phyloP scores from a whole-genome alignment of 2,797 vertebrate genomes.

The Ispidina lecontei region DNA sequence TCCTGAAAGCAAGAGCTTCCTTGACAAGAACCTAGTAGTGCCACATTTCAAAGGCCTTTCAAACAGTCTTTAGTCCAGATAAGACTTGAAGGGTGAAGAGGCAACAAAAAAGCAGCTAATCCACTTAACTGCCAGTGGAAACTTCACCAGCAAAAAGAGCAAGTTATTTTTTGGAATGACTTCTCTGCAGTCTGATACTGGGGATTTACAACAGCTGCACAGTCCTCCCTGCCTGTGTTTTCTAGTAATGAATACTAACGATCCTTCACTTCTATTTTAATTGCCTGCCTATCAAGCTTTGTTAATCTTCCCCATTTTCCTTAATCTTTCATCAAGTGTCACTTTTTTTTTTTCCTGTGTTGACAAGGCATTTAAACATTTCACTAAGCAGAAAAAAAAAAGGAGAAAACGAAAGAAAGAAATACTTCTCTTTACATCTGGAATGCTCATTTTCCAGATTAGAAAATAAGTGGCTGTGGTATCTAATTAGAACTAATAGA shows the following conservation, averaged over 20 bases:
- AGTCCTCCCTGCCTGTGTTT: conserved; percentile 9
- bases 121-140: conserved; percentile 6
- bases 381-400: background rate
- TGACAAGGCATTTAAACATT: conserved; percentile 75
- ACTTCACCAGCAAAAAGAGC: background rate
- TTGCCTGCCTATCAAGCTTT: conserved; percentile 66
- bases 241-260: conserved; percentile 71
- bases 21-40: background rate
- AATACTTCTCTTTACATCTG: conserved; percentile 20
- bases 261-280: conserved; percentile 66
- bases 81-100: conserved; percentile 16
- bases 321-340: conserved; percentile 63
- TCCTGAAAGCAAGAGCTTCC: background rate
- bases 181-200: background rate
- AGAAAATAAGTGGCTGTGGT: conserved; percentile 60
- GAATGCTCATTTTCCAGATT: conserved; percentile 48
- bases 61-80: background rate
- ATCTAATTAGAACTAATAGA: conserved; percentile 69
- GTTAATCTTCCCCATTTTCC: conserved; percentile 62
- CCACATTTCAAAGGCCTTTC: conserved; percentile 21
- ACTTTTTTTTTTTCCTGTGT: conserved; percentile 59
- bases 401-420: background rate
- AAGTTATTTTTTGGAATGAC: background rate
- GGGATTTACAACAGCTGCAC: conserved; percentile 40
- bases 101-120: conserved; percentile 50